Evolutionary conservation across 2,888 invertebrate species (phyloP), one percentile per base, ranked within the genome.

Genomic region (Aporophyla lueneburgensis): DNA sequence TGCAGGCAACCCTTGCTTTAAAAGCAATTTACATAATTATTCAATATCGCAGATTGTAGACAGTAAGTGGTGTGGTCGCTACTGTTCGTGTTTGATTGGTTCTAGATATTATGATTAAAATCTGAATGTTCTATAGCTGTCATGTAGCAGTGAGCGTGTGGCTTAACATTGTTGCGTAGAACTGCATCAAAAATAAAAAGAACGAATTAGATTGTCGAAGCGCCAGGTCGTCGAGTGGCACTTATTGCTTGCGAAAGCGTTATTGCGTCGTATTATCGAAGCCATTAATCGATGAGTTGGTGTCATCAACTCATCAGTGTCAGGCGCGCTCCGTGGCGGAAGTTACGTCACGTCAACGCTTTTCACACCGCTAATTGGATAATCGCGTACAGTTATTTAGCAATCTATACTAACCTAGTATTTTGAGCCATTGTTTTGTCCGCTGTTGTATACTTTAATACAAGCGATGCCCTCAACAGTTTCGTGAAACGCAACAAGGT

Each of bases 251-350:
- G 76, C 88, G 72, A 78, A 87, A 89, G 84, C 76, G 78, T 78
- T 89, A 90, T 90, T 91, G 88, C 89, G 89, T 89, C 81, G 88
- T 88, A 86, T 87, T 88, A 90, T 90, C 84, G 84, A 86, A 80
- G 81, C 81, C 82, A 88, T 89, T 89, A 90, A 92, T 92, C 89
- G 90, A 89, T 85, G 88, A 82, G 87, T 80, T 87, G 81, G 86
- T 88, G 89, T 83, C 85, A 86, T 84, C 86, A 83, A 73, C 75
- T 78, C 81, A 73, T 84, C 79, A 78, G 72, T 76, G 73, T 46
- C 77, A 70, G 77, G 67, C 80, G 62, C 71, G 68, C 77, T 81
- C 62, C 72, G 67, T 56, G 75, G 56, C 85, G 86, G 85, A 84
- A 86, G 80, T 87, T 83, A 83, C 73, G 78, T 85, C 86, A 87